Base-by-base conservation (phyloP, 2,888 invertebrate genomes). In the Andrena flavipes region DNA sequence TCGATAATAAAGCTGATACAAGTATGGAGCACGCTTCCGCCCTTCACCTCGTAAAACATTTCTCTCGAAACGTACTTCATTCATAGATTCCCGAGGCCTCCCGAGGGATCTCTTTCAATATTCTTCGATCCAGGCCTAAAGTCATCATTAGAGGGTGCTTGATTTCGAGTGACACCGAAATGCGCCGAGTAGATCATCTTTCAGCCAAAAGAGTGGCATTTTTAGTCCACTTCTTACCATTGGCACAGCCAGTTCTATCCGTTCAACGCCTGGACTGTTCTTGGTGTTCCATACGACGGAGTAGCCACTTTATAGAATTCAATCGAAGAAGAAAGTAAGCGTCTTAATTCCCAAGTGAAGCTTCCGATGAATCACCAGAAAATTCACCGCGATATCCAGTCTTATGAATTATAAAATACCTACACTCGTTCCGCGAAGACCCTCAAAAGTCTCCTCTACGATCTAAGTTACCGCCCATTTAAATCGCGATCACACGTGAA, bases 1-100 rank as follows among this genome's bases (percentile, higher is more conserved):
- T 75, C 62, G 69, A 80, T 76, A 80, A 81, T 82, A 84, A 87
- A 86, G 68, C 75, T 80, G 30, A 82, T 64, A 74, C 29, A 76
- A 74, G 56, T 71, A 81, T 48, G 29, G 68, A 69, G 51, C 54
- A 59, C 65, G 26, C 26, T 73, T 82, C 51, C 59, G 65, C 73
- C 68, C 73, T 26, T 71, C 48, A 71, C 35, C 35, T 67, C 7
- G 49, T 26, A 42, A 71, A 63, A 33, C n/a, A 33, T 54, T 59
- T 73, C 56, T 56, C 62, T 70, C 16, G n/a, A 20, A 10, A 20
- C n/a, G 20, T 49, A 20, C n/a, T 51, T 16, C 23, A 0, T 26
- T 20, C 3, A 7, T 20, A 23, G 49, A 51, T 16, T 51, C 7
- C n/a, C 49, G 16, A 51, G 49, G 16, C n/a, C n/a, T 7, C 7